Evolutionary conservation across 2,797 vertebrate species (phyloP).

Genomic region (Rhincodon typus): DNA sequence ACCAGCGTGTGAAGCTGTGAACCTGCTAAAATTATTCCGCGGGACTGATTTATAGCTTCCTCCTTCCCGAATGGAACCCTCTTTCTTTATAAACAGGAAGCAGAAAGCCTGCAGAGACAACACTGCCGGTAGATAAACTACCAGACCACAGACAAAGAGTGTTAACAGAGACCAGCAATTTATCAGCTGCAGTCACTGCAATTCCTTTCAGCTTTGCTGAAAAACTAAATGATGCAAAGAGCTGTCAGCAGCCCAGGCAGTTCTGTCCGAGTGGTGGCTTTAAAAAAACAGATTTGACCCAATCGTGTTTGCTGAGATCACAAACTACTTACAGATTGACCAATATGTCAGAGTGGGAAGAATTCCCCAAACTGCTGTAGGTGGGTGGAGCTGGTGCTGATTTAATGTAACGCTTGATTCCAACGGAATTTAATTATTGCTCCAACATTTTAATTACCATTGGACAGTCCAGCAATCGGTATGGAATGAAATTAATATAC

Average conservation of each 20-base stretch:
- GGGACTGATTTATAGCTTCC: background rate
- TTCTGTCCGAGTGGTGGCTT: background rate
- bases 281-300: background rate
- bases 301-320: background rate
- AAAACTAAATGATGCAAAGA: background rate
- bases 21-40: background rate
- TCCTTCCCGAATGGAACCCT: background rate
- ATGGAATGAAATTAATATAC: background rate
- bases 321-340: background rate
- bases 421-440: background rate
- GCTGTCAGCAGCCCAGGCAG: background rate
- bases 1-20: background rate
- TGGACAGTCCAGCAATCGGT: background rate
- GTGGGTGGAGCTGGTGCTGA: too few relatives aligned
- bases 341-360: background rate
- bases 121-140: background rate
- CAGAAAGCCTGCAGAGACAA: background rate
- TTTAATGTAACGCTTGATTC: background rate
- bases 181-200: background rate
- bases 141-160: background rate
- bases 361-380: background rate
- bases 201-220: background rate
- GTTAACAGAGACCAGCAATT: background rate
- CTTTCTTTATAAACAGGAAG: slow-evolving; percentile 1
- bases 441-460: background rate